phyloP scores from a whole-genome alignment of 2,888 invertebrate genomes.

The Dolichopus griseipennis region DNA sequence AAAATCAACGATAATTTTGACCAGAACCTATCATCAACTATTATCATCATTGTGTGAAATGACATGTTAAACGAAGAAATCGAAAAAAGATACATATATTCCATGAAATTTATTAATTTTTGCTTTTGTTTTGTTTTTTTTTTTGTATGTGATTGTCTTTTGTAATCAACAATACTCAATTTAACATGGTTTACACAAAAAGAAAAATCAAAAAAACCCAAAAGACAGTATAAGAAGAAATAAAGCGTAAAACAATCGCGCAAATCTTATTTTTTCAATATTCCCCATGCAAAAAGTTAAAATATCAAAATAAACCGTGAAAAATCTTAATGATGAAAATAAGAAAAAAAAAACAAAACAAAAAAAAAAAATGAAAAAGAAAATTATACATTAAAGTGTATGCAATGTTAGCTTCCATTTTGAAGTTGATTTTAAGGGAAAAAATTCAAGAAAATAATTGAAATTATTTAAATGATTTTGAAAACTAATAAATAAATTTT shows the following conservation, averaged over 20 bases:
- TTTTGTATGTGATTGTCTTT: background rate
- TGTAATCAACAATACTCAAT: background rate
- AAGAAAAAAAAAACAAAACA: too few species aligned
- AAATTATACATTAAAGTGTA: too few species aligned
- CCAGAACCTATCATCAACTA: slow-evolving; percentile 6
- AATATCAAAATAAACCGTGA: background rate
- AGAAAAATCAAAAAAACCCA: too few species aligned
- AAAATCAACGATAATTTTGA: slow-evolving; percentile 1
- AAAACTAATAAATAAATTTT: too few species aligned
- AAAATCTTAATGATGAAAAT: background rate
- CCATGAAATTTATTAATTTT: background rate
- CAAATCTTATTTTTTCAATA: background rate
- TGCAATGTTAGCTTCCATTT: too few species aligned
- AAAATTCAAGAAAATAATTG: too few species aligned
- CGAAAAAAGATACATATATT: background rate
- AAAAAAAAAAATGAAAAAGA: too few species aligned
- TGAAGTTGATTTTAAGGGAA: too few species aligned
- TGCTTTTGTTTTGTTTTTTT: background rate
- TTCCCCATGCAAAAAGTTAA: background rate
- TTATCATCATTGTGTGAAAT: slow-evolving; percentile 4
- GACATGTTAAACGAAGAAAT: slow-evolving; percentile 1
- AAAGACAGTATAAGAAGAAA: too few species aligned
- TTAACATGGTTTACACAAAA: background rate
- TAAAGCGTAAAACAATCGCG: background rate
- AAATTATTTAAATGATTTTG: too few species aligned